These are phyloP conservation scores for Delia radicum DNA, from an alignment of 1,140 invertebrate species.

Conservation along the genomic window DNA sequence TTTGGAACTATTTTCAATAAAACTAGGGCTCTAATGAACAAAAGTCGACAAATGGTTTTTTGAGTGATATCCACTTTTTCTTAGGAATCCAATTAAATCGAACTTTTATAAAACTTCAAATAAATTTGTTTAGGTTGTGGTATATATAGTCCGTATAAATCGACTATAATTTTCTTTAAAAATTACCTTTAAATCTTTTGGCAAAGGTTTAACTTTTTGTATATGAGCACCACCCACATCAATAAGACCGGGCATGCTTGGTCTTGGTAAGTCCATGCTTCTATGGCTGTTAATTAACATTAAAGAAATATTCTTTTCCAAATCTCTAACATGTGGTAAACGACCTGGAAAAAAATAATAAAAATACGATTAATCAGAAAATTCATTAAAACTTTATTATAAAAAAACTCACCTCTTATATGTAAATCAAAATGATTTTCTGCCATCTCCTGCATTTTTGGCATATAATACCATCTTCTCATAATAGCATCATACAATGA, in stretches of 20 bases:
- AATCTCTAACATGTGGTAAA: slow-evolving; percentile 54
- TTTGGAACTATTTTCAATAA: too few species aligned
- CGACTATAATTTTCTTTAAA: too few species aligned
- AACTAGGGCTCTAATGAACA: too few species aligned
- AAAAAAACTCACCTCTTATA: slow-evolving; percentile 35
- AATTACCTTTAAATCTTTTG: slow-evolving; percentile 46
- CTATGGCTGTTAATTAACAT: slow-evolving; percentile 61
- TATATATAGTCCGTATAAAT: too few species aligned
- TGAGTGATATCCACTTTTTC: too few species aligned
- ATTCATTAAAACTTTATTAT: neutral
- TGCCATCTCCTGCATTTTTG: slow-evolving; percentile 52
- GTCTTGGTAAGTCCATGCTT: slow-evolving; percentile 55
- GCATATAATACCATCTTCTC: slow-evolving; percentile 46
- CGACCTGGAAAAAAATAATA: slow-evolving; percentile 31
- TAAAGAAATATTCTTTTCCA: slow-evolving; percentile 60
- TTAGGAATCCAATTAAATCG: too few species aligned
- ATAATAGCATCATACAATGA: slow-evolving; percentile 46
- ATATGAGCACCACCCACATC: slow-evolving; percentile 60
- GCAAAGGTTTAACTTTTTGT: slow-evolving; percentile 49
- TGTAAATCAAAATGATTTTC: slow-evolving; percentile 43
- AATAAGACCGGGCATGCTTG: slow-evolving; percentile 58
- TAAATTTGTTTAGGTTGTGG: too few species aligned
- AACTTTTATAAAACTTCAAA: too few species aligned
- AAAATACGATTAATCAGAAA: too few species aligned
- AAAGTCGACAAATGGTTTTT: too few species aligned